Evolutionary conservation across 2,113 vertebrate genomes (phyloP).

Genomic region (Sminthopsis crassicaudata): DNA sequence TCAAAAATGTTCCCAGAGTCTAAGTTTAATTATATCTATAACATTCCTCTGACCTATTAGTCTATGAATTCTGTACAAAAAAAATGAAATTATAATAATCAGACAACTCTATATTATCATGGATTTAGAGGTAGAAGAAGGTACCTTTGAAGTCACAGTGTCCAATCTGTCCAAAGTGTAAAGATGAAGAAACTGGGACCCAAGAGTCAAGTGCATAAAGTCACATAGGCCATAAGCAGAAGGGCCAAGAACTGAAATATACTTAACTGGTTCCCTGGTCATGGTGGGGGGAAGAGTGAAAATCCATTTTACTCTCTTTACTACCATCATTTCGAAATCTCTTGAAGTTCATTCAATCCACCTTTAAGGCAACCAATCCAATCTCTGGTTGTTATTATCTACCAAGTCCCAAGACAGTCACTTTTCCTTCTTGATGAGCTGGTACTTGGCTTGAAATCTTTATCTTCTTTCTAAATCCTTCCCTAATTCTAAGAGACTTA

Average conservation of each 20-base stretch:
- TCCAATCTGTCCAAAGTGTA: neutral
- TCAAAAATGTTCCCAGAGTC: neutral
- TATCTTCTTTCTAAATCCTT: neutral
- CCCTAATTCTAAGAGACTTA: neutral
- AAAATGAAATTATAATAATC: neutral
- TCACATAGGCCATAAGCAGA: neutral
- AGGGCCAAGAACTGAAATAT: neutral
- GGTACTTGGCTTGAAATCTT: neutral
- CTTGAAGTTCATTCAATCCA: neutral
- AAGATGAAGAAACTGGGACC: no score
- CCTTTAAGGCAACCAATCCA: neutral
- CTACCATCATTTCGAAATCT: neutral
- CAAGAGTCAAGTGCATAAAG: neutral
- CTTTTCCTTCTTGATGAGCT: neutral
- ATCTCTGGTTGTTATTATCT: neutral
- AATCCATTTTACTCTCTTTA: neutral
- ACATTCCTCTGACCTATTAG: neutral
- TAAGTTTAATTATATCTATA: neutral
- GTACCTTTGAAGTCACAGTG: neutral
- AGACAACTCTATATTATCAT: neutral
- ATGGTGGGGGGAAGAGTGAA: no score
- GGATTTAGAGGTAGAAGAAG: neutral
- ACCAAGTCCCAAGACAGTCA: neutral
- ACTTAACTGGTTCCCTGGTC: no score
- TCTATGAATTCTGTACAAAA: neutral